Base-by-base conservation (phyloP, 2,797 vertebrate species). In the Synanceia verrucosa region DNA sequence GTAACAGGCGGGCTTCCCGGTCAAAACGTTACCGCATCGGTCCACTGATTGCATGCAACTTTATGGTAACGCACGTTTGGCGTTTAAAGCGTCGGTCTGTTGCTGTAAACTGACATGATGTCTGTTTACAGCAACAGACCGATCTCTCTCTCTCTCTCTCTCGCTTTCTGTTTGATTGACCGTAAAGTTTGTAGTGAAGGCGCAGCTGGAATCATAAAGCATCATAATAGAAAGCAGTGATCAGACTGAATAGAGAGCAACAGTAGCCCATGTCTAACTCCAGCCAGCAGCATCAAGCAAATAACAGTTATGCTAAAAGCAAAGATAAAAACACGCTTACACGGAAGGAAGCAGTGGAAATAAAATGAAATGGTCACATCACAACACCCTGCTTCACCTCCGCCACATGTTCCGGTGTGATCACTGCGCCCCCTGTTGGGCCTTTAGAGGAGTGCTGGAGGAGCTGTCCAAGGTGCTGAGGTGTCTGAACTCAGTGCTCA, bases 381-480 rank as follows among this genome's bases (percentile, higher is more conserved):
- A 16, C 31, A 39, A 16, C 57, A 26, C 28, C 39, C 33, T 31
- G 24, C 43, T 37, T 33, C 36, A 9, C 1, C 43, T 29, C 28
- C 37, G 11, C 7, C 50, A 60, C 59, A 62, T 55, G 34, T 21
- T 55, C 39, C 47, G 36, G 63, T 33, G 73, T 68, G 76, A 47
- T 48, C 16, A 59, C 65, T 62, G 79, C 86, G 86, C 85, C 90
- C 87, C 89, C 93, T 88, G 65, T 81, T 56, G 92, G 85, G 55
- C 2, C 5, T 19, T 2, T 1, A 12, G 29, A 2, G 13, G 63
- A 65, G 2, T 34, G 7, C 28, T 2, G 0, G 1, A 12, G 16
- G 78, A 82, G 31, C 90, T 93, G 75, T 93, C 93, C 80, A 14
- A 46, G 79, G 93, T 94, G 16, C 90, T 92, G 92, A 88, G 86